Percentiles rank a stretch among this genome's conserved stretches.
Conservation (phyloP, 2,888 invertebrate species). For the Andrena camellia region DNA sequence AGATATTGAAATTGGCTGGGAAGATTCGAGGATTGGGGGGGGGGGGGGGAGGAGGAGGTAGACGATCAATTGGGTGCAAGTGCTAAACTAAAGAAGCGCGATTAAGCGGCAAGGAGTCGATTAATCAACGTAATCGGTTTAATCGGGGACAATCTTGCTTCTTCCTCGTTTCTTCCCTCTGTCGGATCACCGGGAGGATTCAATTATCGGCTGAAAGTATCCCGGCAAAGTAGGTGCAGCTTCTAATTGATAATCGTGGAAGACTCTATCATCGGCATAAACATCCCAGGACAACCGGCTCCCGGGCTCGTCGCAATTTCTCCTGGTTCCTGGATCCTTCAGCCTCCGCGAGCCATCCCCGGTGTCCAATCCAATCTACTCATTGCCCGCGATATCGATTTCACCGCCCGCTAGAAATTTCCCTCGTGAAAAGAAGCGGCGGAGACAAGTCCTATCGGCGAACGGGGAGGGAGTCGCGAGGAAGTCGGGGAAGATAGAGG, state of each 20-base stretch:
- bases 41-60: too few relatives aligned
- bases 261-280: neutral
- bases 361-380: conserved; percentile 79
- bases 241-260: conserved; percentile 20
- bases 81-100: conserved; percentile 6
- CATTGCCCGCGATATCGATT: conserved; percentile 79
- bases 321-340: conserved; percentile 19
- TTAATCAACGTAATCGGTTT: conserved; percentile 34
- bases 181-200: conserved; percentile 6
- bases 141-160: conserved; percentile 23
- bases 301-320: neutral
- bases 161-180: conserved; percentile 1
- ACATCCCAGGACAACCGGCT: neutral
- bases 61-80: neutral
- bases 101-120: conserved; percentile 16
- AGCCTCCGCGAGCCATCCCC: conserved; percentile 40
- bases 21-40: neutral
- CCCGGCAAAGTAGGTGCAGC: conserved; percentile 4
- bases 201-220: conserved; percentile 15
- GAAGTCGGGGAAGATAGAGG: conserved; percentile 30
- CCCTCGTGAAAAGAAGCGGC: conserved; percentile 66
- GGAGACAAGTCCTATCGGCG: conserved; percentile 53
- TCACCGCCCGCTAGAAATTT: conserved; percentile 70
- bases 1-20: neutral
- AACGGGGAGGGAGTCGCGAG: conserved; percentile 10